Evolutionary conservation across 2,113 vertebrate species (phyloP), one percentile per base, ranked within the genome.

Genomic region (Coturnix japonica): DNA sequence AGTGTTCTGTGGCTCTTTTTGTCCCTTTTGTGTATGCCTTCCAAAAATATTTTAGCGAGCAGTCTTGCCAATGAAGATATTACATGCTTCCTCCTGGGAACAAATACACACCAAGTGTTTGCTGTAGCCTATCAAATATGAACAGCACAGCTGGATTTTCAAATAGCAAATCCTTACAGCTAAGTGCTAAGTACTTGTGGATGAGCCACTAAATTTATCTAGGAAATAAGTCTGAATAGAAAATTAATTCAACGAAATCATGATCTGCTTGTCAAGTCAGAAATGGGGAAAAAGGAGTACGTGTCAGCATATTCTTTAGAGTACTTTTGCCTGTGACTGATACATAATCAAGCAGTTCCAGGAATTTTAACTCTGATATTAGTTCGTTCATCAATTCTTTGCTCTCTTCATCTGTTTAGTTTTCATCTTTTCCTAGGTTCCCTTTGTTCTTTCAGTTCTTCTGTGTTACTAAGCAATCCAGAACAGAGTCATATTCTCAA

Each of bases 131-230:
- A 90, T 92, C 41, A 79, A 73, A 90, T 88, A 74, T 84, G 80
- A 93, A 70, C 70, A 88, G 83, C 86, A 92, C 93, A 96, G 90
- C 90, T 96, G 92, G 91, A 94, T 86, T 92, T 94, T 87, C 86
- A 89, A 94, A 86, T 54, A 90, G 37, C 70, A 90, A 49, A 89
- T 86, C 63, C 81, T 94, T 63, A 72, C 54, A 92, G 70, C 83
- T 84, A 89, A 94, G 78, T 90, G 66, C 83, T 84, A 89, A 94
- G 78, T 90, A 79, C 77, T 80, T 75, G 37, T 81, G 63, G 70
- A 94, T 90, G 78, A 94, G 86, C 54, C 78, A 66, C 91, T 93
- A 93, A 87, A 94, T 94, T 93, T 95, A 87, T 95, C 89, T 92
- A 73, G 66, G 28, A 94, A 95, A 89, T 73, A 85, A 85, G 63